Evolutionary conservation across 2,888 invertebrate species (phyloP), one percentile per base, ranked within the genome.

Genomic region (Choristoneura rosaceana): DNA sequence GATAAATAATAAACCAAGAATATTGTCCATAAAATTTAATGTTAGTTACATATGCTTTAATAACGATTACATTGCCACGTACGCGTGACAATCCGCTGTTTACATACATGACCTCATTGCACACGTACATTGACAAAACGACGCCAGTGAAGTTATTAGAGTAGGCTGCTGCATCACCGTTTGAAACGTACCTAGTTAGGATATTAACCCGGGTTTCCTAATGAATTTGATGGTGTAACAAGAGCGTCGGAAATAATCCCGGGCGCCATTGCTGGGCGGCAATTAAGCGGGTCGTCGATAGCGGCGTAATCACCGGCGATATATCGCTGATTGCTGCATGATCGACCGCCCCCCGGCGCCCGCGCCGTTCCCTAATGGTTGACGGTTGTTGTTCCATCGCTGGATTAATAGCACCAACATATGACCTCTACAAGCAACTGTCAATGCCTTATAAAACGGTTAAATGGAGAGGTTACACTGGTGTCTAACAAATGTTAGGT

Each of bases 201-300:
- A 52, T 64, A 50, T 61, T 34, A 66, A 71, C 66, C 43, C 43
- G 43, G 12, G 59, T 50, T 70, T 60, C 66, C 55, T 71, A 71
- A 71, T 67, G 71, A 71, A 71, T 71, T 33, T 65, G 64, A 50
- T n/a, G 65, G 65, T 58, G 58, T 34, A 55, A 69, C 69, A 55
- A 52, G 45, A 45, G 52, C 61, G 61, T 43, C 75, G 78, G 78
- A 79, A 77, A 80, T 81, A 77, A 79, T 79, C 75, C 75, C 76
- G 69, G 65, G 69, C 76, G 74, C 74, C 77, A 76, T 74, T 75
- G 76, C 70, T 71, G 75, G 70, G 74, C 68, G 70, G 76, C 80
- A 80, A 82, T 83, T 80, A 81, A 75, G 79, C 74, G 76, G 74
- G 55, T 47, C 70, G 70, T 58, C 58, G 70, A 64, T 70, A 47